phyloP scores from a whole-genome alignment of 2,888 invertebrate genomes.

The Acanthococcus lagerstroemiae region DNA sequence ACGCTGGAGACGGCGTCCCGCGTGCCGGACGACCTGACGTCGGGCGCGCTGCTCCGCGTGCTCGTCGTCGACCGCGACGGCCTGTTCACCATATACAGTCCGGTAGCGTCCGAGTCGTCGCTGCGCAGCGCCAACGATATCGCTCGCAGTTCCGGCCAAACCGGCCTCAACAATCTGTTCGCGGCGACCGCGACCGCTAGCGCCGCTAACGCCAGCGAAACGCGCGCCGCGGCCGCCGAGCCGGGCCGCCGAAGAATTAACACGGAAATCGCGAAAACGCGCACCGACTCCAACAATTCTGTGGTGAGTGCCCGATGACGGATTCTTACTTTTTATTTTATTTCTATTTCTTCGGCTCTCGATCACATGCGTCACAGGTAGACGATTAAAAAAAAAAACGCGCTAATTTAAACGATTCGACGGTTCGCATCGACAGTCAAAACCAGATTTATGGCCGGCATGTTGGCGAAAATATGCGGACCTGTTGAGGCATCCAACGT shows the following conservation, averaged over 20 bases:
- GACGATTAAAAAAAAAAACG: no score
- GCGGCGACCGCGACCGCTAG: not conserved
- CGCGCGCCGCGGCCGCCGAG: not conserved
- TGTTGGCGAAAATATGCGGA: no score
- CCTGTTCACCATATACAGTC: conserved; percentile 59
- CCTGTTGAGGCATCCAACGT: no score
- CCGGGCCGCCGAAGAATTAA: conserved; percentile 2
- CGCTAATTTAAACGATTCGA: no score
- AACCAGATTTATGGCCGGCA: no score
- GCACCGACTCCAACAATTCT: not conserved
- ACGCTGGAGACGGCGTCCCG: conserved; percentile 54
- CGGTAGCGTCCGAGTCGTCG: conserved; percentile 41
- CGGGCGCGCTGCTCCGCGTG: conserved; percentile 54
- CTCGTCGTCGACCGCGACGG: conserved; percentile 61
- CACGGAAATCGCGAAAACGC: conserved; percentile 15
- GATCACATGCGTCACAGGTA: no score
- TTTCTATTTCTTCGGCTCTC: no score
- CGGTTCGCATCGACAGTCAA: no score
- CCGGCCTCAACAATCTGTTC: conserved; percentile 16
- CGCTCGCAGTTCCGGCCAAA: conserved; percentile 14
- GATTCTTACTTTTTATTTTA: no score
- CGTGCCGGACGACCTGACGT: conserved; percentile 53
- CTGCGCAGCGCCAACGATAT: conserved; percentile 30
- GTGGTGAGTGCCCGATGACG: conserved; percentile 9
- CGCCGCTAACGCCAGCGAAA: not conserved